phyloP scores from a whole-genome alignment of 2,888 invertebrate species.

The Coelogynopora nodosa region DNA sequence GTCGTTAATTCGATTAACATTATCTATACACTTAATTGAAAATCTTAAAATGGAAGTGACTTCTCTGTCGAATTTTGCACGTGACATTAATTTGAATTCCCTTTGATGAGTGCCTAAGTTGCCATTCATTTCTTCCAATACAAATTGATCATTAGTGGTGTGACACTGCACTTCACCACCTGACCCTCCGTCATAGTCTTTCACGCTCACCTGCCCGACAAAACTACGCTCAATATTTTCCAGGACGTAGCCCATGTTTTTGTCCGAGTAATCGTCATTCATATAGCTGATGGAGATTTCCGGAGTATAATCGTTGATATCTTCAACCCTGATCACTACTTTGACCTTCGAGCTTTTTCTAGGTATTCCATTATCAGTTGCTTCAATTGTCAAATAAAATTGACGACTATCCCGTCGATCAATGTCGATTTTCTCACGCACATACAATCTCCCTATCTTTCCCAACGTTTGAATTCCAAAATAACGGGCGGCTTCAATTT shows the following conservation, averaged over 20 bases:
- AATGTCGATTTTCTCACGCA: background rate
- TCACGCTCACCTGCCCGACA: background rate
- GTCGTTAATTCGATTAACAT: slow-evolving; percentile 9
- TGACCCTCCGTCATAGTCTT: background rate
- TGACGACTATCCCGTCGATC: background rate
- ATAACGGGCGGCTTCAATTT: background rate
- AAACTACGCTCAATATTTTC: background rate
- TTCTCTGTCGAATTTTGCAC: slow-evolving; percentile 22
- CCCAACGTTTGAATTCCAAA: background rate
- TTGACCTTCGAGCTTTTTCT: background rate
- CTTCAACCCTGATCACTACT: background rate
- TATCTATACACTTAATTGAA: background rate
- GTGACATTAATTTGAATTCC: slow-evolving; percentile 11
- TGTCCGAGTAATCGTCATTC: background rate
- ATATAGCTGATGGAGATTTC: slow-evolving; percentile 6
- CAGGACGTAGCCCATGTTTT: background rate
- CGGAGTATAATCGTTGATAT: slow-evolving; percentile 9
- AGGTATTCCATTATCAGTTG: background rate
- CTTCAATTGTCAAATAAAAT: background rate
- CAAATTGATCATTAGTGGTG: background rate
- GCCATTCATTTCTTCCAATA: slow-evolving; percentile 16
- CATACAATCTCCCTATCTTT: background rate
- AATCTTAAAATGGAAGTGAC: background rate
- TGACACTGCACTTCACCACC: slow-evolving; percentile 32
- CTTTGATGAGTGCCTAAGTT: background rate